Base-by-base conservation (phyloP, 2,888 invertebrate species). In the Pachymerium ferrugineum region DNA sequence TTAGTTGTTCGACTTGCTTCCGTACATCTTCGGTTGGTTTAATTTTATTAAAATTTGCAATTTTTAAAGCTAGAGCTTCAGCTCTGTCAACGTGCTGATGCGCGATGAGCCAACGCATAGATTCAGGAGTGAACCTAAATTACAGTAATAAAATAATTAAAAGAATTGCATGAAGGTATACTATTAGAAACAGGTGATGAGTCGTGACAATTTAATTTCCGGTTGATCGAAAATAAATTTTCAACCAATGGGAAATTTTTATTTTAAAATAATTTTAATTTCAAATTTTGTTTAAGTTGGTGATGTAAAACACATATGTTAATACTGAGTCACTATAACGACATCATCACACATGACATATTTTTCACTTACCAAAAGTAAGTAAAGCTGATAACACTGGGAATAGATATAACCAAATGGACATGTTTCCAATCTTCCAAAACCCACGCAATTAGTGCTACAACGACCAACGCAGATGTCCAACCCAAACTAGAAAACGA, bases 391-490 rank as follows among this genome's bases (percentile, higher is more conserved):
- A 84, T 75, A 0, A 84, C 78, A 30, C 84, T 83, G 0, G 86
- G 86, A 30, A 85, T 80, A 14, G 84, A 82, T 62, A 86, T 79
- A 0, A 84, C 84, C 68, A 86, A 79, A 76, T 86, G 86, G 6
- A 86, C 81, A 72, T 84, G 80, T 35, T 85, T 80, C 86, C 86
- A 86, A 78, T 85, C 82, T 6, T 83, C 82, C 54, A 86, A 80
- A 8, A 82, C 78, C 76, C 83, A 86, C 4, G 85, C 83, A 12
- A 86, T 78, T 25, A 84, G 77, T 33, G 83, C 79, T 28, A 86
- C 80, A 22, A 85, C 84, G 4, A 84, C 74, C 30, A 80, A 79
- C 3, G 78, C 78, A 4, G 78, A 67, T 1, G 85, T 84, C 83
- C 85, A 85, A 75, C 83, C 83, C 68, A 84, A 80, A 77, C 85